Evolutionary conservation across 2,113 vertebrate species (phyloP), one percentile per base, ranked within the genome.

Genomic region (Lagopus muta): DNA sequence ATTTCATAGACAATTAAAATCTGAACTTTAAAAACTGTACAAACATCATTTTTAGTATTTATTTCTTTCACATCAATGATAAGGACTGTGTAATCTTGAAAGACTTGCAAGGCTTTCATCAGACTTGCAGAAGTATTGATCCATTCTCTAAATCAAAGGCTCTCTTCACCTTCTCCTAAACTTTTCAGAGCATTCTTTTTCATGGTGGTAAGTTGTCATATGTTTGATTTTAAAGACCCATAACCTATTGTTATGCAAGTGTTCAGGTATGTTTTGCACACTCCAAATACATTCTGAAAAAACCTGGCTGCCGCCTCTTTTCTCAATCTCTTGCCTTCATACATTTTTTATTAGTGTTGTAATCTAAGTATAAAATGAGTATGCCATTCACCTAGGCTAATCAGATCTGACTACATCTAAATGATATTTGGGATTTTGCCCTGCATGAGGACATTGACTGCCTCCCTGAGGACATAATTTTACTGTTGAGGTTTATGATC

Each of bases 371-470:
- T 30, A 89, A 91, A 95, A 94, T 76, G 54, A 94, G 58, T 48
- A 89, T 96, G 78, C 75, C 58, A 43, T 88, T 92, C 78, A 95
- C 82, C 64, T 85, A 80, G 45, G 36, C 15, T 95, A 96, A 95
- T 96, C 91, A 94, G 91, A 94, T 95, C 52, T 95, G 93, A 96
- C 93, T 94, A 76, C 78, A 91, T 54, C 57, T 27, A 62, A 95
- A 89, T 89, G 71, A 79, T 93, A 91, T 87, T 95, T 95, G 93
- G 89, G 74, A 93, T 79, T 69, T 69, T 91, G 91, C 87, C 84
- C 58, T 72, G 48, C 30, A 65, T 92, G 91, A 95, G 82, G 87
- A 84, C 36, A 85, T 79, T 85, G 17, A 17, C 66, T 85, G 61
- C 70, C 64, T 93, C 89, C 74, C 91, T 57, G 71, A 96, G 91